Evolutionary conservation across 2,113 vertebrate species (phyloP), one percentile per base, ranked within the genome.

Genomic region (Saccopteryx bilineata): DNA sequence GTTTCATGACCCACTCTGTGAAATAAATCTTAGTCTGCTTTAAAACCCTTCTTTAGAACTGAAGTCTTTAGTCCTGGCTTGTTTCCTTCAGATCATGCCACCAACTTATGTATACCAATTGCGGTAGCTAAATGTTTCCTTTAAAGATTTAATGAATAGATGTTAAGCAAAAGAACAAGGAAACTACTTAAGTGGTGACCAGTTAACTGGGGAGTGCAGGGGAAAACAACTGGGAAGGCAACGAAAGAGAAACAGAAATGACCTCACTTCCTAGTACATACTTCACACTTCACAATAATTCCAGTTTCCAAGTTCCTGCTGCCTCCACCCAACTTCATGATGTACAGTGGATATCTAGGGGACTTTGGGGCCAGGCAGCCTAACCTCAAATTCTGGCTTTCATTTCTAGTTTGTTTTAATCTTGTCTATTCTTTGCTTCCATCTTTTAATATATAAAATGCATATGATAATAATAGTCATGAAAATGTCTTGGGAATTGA

Each of bases 41-140:
- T 58, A 75, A 92, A 96, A 96, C 33, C 90, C 93, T 91, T 94
- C 90, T 94, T 95, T 93, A 88, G 95, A 95, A 96, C 96, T 74
- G 79, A 83, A 93, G 96, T 87, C 81, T 88, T 90, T 92, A 90
- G 94, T 56, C 61, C 90, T 96, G 96, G 90, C 92, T 90, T 65
- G 54, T 74, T 96, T 93, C 69, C 75, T 92, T 95, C 75, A 91
- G 91, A 33, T 97, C 97, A 97, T 94, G 86, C 89, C 96, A 94
- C 63, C 72, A 60, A 80, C 90, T 96, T 93, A 83, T n/a, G 87
- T 79, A 82, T 54, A 86, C 78, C 87, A 52, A n/a, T n/a, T 74
- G 81, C 68, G 82, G 78, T 68, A 93, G 89, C 54, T 93, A 94
- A 97, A 95, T 79, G 91, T 95, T 96, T 96, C 93, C 86, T 97